Conservation (phyloP, 92 coral and sea anemone genomes). For the Phenganax marumi region DNA sequence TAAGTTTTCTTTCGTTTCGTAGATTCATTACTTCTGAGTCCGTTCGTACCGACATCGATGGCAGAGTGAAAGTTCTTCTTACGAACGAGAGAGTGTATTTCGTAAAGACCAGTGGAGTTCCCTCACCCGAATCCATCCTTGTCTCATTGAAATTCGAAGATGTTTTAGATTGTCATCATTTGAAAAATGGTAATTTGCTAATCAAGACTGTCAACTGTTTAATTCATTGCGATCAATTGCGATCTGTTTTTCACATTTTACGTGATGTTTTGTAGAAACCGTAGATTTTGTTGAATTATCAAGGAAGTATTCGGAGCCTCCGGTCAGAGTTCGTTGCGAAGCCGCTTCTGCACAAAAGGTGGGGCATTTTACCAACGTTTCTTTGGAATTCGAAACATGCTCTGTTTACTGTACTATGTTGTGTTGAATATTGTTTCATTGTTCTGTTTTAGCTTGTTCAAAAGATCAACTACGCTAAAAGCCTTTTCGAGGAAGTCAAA, state of each 20-base stretch:
- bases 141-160: constrained; percentile 81
- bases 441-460: constrained; percentile 73
- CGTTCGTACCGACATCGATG: constrained; percentile 90
- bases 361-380: constrained; percentile 6
- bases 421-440: not conserved
- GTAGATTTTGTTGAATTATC: constrained; percentile 88
- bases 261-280: constrained; percentile 59
- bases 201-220: not conserved
- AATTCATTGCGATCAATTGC: no score
- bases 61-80: constrained; percentile 83
- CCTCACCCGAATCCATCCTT: constrained; percentile 95
- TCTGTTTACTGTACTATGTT: no score
- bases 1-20: not conserved
- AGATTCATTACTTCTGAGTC: constrained; percentile 94
- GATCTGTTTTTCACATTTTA: not conserved
- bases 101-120: constrained; percentile 91
- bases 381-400: not conserved
- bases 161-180: constrained; percentile 87
- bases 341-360: constrained; percentile 78
- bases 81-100: constrained; percentile 94
- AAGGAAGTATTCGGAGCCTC: constrained; percentile 88
- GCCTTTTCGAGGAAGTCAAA: constrained; percentile 91
- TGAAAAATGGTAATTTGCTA: constrained; percentile 63
- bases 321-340: constrained; percentile 95
- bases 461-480: constrained; percentile 94